Conservation (phyloP, 2,113 vertebrate genomes). For the Sylvietta virens region DNA sequence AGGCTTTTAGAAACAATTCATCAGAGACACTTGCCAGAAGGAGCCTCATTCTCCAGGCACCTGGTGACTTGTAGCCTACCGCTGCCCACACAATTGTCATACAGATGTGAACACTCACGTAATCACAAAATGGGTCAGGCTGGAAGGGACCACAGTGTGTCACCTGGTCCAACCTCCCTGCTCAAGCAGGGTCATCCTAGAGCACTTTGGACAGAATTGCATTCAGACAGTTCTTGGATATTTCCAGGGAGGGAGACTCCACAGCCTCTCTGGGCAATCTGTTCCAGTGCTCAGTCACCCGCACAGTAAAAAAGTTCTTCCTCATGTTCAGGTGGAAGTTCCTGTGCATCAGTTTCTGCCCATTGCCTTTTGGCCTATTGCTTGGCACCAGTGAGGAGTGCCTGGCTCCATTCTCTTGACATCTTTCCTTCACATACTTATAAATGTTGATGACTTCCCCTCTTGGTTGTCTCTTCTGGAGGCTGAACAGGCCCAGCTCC, state of each 20-base stretch:
- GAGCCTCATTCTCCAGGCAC: background rate
- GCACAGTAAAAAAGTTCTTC: background rate
- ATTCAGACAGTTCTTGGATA: background rate
- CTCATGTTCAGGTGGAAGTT: background rate
- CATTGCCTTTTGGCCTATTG: background rate
- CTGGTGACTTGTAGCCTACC: rapidly evolving
- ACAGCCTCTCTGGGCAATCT: background rate
- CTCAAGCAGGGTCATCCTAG: background rate
- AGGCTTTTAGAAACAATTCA: background rate
- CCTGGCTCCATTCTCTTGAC: background rate
- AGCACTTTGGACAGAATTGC: background rate
- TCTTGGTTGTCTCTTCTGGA: background rate
- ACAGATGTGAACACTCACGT: background rate
- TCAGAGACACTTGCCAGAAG: background rate
- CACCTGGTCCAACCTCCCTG: background rate
- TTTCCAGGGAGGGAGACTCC: background rate
- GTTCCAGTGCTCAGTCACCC: background rate
- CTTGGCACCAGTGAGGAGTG: background rate
- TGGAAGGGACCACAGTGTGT: background rate
- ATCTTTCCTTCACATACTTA: background rate
- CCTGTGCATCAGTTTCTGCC: background rate
- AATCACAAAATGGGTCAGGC: background rate
- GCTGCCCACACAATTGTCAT: background rate
- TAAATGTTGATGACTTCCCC: background rate
- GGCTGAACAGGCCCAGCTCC: background rate